Percentiles rank a stretch among this genome's conserved stretches.
These are phyloP conservation scores for Zaprionus camerounensis DNA, from an alignment of 1,140 invertebrate genomes.

Conservation along the genomic window DNA sequence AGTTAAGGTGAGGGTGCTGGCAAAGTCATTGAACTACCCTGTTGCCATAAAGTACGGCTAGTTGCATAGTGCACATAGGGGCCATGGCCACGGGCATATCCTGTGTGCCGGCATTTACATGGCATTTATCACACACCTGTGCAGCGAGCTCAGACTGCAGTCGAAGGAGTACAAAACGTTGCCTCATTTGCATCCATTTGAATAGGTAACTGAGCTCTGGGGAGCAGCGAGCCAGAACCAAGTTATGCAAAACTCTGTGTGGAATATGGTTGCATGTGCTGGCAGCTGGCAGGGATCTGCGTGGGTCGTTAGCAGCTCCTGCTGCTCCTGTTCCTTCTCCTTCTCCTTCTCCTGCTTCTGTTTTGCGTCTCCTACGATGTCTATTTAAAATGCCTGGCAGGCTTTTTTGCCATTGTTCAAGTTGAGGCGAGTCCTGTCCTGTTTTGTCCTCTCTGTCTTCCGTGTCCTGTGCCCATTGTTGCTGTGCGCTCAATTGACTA, in stretches of 20 bases:
- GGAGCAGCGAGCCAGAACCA: constrained; percentile 49
- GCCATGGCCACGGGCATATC: constrained; percentile 16
- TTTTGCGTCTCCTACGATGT: constrained; percentile 46
- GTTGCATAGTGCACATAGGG: neutral
- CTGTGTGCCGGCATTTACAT: constrained; percentile 50
- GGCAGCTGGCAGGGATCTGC: constrained; percentile 25
- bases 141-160: neutral
- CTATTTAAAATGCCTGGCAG: constrained; percentile 56
- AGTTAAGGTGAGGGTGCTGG: neutral
- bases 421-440: neutral
- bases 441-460: neutral
- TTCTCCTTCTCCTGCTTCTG: too few species aligned
- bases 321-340: too few species aligned
- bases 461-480: constrained; percentile 40
- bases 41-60: constrained; percentile 17
- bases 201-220: constrained; percentile 37
- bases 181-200: constrained; percentile 73
- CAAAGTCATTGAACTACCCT: constrained; percentile 14
- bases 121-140: constrained; percentile 78
- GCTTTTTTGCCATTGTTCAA: constrained; percentile 29
- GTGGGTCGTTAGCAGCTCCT: constrained; percentile 36
- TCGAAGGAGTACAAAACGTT: constrained; percentile 54
- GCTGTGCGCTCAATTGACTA: constrained; percentile 50
- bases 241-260: constrained; percentile 59
- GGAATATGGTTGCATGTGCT: constrained; percentile 28